Percentiles rank a stretch among this genome's conserved stretches.
Evolutionary conservation across 2,797 vertebrate species (phyloP).

Genomic region (Odontamblyopus rebecca): DNA sequence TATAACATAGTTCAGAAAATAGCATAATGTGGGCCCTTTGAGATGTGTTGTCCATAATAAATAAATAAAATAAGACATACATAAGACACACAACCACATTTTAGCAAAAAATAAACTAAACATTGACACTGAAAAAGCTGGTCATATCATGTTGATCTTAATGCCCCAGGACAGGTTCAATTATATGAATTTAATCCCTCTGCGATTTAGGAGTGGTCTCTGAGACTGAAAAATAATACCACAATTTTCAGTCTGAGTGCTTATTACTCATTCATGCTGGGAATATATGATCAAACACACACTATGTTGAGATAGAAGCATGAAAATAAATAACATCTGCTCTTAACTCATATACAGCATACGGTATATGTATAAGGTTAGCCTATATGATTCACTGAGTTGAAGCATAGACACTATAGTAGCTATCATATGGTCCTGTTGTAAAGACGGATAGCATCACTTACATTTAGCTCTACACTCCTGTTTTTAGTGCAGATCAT

Average conservation of each 20-base stretch:
- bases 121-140: background rate
- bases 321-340: constrained; percentile 31
- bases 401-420: constrained; percentile 3
- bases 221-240: constrained; percentile 10
- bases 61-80: too few species aligned
- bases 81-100: background rate
- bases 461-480: constrained; percentile 16
- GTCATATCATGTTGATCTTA: background rate
- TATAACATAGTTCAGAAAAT: too few species aligned
- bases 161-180: background rate
- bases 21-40: too few species aligned
- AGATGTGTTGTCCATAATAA: too few species aligned
- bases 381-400: constrained; percentile 6
- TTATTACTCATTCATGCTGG: constrained; percentile 13
- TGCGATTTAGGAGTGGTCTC: constrained; percentile 17
- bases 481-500: constrained; percentile 8
- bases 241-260: background rate
- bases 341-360: constrained; percentile 7
- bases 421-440: background rate
- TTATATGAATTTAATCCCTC: background rate
- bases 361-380: constrained; percentile 7
- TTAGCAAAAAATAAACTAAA: background rate
- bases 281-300: background rate
- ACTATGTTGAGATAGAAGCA: constrained; percentile 1
- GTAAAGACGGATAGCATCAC: constrained; percentile 13